These are phyloP conservation scores for Acrossocheilus wenchowensis DNA, from an alignment of 2,797 vertebrate species.

Conservation along the genomic window DNA sequence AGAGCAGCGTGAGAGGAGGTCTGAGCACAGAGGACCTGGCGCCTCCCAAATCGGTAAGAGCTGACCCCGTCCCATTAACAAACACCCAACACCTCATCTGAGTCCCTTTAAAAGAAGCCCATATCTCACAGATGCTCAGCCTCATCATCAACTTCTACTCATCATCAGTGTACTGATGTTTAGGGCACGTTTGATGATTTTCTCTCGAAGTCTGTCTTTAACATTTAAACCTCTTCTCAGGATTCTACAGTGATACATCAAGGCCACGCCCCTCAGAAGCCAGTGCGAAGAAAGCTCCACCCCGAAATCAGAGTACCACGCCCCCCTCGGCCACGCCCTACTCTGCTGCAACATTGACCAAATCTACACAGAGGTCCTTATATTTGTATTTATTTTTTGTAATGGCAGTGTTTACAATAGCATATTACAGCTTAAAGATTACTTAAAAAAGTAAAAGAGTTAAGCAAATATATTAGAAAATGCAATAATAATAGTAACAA, in stretches of 20 bases:
- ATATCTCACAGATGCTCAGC: not conserved
- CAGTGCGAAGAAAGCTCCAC: conserved; percentile 87
- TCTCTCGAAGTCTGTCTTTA: not conserved
- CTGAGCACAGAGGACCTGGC: conserved; percentile 76
- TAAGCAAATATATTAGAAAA: not conserved
- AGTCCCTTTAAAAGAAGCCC: not conserved
- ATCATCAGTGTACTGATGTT: not conserved
- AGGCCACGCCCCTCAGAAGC: conserved; percentile 88
- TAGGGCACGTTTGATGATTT: not conserved
- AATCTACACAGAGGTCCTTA: conserved; percentile 84
- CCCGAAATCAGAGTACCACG: conserved; percentile 78
- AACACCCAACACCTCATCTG: not conserved
- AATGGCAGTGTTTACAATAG: not conserved
- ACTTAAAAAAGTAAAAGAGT: not conserved
- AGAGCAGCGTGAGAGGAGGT: conserved; percentile 66
- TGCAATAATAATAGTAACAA: not conserved
- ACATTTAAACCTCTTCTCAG: conserved; percentile 67
- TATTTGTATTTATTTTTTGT: not conserved
- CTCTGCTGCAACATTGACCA: conserved; percentile 72
- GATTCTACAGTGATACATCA: conserved; percentile 67
- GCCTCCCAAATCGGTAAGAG: conserved; percentile 81
- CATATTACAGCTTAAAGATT: not conserved
- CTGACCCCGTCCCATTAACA: not conserved
- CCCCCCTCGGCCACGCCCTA: conserved; percentile 67
- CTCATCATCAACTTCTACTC: not conserved